Evolutionary conservation across 2,888 invertebrate genomes (phyloP).

Genomic region (Microctonus aethiopoides): DNA sequence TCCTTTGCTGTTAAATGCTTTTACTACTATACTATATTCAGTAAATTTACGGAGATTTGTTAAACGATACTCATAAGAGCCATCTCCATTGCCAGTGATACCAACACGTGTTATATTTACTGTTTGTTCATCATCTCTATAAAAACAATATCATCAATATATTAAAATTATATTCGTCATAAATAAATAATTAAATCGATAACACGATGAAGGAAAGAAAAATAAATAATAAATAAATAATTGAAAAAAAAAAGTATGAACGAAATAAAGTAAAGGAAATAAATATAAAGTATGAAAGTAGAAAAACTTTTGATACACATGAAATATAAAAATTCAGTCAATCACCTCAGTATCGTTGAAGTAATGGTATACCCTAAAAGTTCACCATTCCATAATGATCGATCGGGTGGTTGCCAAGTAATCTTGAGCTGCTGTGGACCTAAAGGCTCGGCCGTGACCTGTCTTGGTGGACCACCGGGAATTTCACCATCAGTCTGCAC

Average conservation of each 20-base stretch:
- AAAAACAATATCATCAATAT: background rate
- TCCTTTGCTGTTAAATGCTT: conserved; percentile 88
- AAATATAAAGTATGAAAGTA: too few species aligned
- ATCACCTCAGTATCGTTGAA: conserved; percentile 62
- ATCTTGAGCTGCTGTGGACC: conserved; percentile 79
- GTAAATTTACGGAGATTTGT: conserved; percentile 82
- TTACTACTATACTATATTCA: conserved; percentile 84
- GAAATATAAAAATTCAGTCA: background rate
- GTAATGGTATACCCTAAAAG: conserved; percentile 78
- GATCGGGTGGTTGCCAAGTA: conserved; percentile 80
- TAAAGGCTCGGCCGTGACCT: conserved; percentile 75
- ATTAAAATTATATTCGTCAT: too few species aligned
- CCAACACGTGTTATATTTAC: conserved; percentile 60
- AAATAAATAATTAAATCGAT: too few species aligned
- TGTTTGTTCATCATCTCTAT: conserved; percentile 57
- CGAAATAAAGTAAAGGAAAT: too few species aligned
- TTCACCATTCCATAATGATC: conserved; percentile 81
- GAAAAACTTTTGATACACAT: too few species aligned
- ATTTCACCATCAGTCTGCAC: conserved; percentile 72
- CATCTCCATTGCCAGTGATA: conserved; percentile 67
- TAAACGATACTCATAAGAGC: conserved; percentile 69
- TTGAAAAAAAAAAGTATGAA: too few species aligned
- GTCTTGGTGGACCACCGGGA: conserved; percentile 78
- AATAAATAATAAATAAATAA: too few species aligned
- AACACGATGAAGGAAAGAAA: background rate